Evolutionary conservation across 2,797 vertebrate species (phyloP).

Genomic region (Moxostoma hubbsi): DNA sequence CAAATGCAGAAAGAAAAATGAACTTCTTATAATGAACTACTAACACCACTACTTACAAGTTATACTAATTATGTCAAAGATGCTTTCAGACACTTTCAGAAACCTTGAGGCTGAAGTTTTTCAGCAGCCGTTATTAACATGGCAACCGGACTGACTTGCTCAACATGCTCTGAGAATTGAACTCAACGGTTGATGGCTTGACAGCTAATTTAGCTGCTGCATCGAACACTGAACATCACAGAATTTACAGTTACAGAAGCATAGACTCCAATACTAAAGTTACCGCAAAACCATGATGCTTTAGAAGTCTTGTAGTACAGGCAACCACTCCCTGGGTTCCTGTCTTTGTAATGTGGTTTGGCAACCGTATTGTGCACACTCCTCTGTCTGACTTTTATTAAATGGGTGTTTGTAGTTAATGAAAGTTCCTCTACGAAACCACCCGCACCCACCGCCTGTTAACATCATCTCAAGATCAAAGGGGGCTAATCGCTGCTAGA

Average conservation of each 20-base stretch:
- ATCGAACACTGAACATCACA: slow-evolving; percentile 28
- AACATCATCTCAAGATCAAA: slow-evolving; percentile 73
- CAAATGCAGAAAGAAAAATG: too few relatives aligned
- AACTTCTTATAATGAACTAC: too few relatives aligned
- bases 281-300: slow-evolving; percentile 32
- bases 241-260: slow-evolving; percentile 9
- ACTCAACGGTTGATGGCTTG: slow-evolving; percentile 37
- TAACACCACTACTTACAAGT: background rate
- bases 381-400: slow-evolving; percentile 52
- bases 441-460: slow-evolving; percentile 52
- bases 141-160: slow-evolving; percentile 16
- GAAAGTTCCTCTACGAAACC: slow-evolving; percentile 51
- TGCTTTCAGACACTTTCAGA: slow-evolving; percentile 25
- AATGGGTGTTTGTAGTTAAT: slow-evolving; percentile 60
- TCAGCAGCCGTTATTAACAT: background rate
- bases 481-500: slow-evolving; percentile 58
- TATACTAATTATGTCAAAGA: slow-evolving; percentile 17
- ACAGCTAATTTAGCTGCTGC: slow-evolving; percentile 36
- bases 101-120: slow-evolving; percentile 29
- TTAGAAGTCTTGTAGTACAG: slow-evolving; percentile 34
- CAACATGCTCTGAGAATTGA: slow-evolving; percentile 16
- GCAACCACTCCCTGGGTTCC: slow-evolving; percentile 39
- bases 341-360: slow-evolving; percentile 60
- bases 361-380: slow-evolving; percentile 49
- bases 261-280: slow-evolving; percentile 5